These are phyloP conservation scores for Sander vitreus DNA, from an alignment of 2,113 vertebrate genomes.

Conservation along the genomic window DNA sequence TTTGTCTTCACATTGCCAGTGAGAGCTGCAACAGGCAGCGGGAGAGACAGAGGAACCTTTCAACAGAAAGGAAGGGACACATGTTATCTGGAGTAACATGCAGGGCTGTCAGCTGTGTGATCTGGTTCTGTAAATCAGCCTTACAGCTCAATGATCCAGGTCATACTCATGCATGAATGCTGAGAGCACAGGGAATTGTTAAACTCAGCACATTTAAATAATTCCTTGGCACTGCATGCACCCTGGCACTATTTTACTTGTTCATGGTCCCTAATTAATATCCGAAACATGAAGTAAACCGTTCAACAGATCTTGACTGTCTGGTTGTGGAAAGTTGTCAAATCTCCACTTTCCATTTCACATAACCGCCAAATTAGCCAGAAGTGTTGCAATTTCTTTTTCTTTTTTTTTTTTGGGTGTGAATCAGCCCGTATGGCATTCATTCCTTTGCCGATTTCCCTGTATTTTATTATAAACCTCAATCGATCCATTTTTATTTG, in stretches of 20 bases:
- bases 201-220: constrained; percentile 35
- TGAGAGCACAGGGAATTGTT: constrained; percentile 27
- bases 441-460: background rate
- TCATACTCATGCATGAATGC: constrained; percentile 40
- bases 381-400: background rate
- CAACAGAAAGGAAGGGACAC: constrained; percentile 18
- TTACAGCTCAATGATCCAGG: constrained; percentile 53
- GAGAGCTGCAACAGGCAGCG: constrained; percentile 23
- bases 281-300: constrained; percentile 14
- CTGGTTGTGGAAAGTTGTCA: background rate
- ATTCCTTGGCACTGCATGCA: constrained; percentile 17
- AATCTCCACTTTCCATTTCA: background rate
- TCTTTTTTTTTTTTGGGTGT: background rate
- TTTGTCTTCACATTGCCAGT: constrained; percentile 26
- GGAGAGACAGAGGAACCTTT: constrained; percentile 36
- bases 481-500: too few relatives aligned
- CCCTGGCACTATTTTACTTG: background rate
- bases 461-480: background rate
- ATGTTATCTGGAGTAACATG: constrained; percentile 54
- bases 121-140: constrained; percentile 59
- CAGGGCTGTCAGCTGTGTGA: constrained; percentile 51
- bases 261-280: constrained; percentile 33
- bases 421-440: background rate
- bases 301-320: background rate
- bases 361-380: background rate